Evolutionary conservation across 2,888 invertebrate genomes (phyloP), one percentile per base, ranked within the genome.

Genomic region (Amphipyra berbera): DNA sequence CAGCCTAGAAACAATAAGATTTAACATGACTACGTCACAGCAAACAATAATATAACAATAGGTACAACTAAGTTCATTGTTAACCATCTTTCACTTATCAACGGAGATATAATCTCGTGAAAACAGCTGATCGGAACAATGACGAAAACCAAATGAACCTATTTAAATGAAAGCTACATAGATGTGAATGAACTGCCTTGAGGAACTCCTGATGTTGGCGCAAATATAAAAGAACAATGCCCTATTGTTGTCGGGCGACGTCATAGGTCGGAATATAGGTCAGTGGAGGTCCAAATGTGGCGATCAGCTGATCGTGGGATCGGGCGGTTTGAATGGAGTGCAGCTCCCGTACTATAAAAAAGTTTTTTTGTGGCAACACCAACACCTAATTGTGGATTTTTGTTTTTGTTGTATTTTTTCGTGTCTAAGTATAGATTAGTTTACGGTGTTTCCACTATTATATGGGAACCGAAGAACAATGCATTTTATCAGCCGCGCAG

Each of bases 181-280:
- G 90, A 93, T 89, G 94, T 94, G 94, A 93, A 93, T 90, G 94
- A 95, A 93, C 92, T 83, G 87, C 92, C 93, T 93, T 93, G 93
- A 89, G 90, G 92, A 86, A 89, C 91, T 90, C 92, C 92, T 91
- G 91, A 89, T 89, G 89, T 85, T 88, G 87, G 88, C 88, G 93
- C 93, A 90, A 94, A 94, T 92, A 90, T 93, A 92, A 92, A 91
- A 91, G 93, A 94, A 95, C 94, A 95, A 95, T 95, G 88, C 91
- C 90, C 92, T 93, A 94, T 94, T 94, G 95, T 94, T 91, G 90
- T 89, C 86, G 86, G 80, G 78, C 85, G 85, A 93, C 95, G 95
- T 95, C 94, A 94, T 90, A 90, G 86, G 81, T 84, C 83, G 88
- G 89, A 90, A 95, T 95, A 95, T 95, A 89, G 94, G 94, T 94